A percentile compares a stretch with the other conserved stretches of the same genome.
Conservation (phyloP, 2,113 vertebrate genomes). For the Cryptoleucopteryx plumbea region DNA sequence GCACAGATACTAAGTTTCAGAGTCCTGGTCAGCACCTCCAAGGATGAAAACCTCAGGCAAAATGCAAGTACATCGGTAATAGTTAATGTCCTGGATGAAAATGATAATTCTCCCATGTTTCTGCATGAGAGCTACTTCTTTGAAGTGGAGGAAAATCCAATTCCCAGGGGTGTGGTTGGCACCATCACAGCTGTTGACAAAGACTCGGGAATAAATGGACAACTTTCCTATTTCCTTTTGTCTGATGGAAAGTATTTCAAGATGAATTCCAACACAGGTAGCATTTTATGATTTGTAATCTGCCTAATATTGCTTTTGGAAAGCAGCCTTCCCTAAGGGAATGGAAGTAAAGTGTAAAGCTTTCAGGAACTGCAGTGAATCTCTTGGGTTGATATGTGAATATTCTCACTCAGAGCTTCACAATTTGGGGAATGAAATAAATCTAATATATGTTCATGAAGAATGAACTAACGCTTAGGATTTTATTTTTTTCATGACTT, state of each 20-base stretch:
- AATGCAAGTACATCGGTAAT: conserved; percentile 76
- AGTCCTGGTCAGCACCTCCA: conserved; percentile 66
- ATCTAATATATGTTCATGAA: neutral
- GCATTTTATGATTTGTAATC: conserved; percentile 12
- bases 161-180: conserved; percentile 82
- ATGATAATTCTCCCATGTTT: conserved; percentile 86
- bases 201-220: conserved; percentile 85
- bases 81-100: conserved; percentile 86
- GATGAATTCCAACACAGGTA: conserved; percentile 93
- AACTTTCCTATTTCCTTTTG: conserved; percentile 87
- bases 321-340: neutral
- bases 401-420: neutral
- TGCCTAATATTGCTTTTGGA: conserved; percentile 2
- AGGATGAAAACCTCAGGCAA: neutral
- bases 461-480: neutral
- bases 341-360: neutral
- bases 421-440: neutral
- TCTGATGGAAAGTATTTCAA: conserved; percentile 89
- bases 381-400: neutral
- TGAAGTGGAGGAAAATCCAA: conserved; percentile 78
- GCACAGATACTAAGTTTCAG: conserved; percentile 70
- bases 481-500: neutral
- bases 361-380: neutral
- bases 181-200: conserved; percentile 79
- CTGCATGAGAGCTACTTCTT: conserved; percentile 77